These are phyloP conservation scores for Penaeus monodon DNA, from an alignment of 2,888 invertebrate genomes.

Conservation along the genomic window DNA sequence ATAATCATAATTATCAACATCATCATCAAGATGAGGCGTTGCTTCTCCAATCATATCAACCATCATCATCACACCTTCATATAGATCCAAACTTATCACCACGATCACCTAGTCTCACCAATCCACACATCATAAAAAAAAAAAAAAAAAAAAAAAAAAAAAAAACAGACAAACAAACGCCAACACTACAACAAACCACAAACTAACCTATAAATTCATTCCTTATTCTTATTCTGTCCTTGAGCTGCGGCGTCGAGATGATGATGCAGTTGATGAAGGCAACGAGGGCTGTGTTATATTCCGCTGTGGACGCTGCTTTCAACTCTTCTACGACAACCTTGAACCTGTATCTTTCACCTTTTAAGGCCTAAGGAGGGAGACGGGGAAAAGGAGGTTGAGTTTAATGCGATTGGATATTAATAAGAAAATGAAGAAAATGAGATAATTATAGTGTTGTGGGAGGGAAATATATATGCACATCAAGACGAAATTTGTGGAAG, in stretches of 20 bases:
- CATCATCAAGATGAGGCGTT: not conserved
- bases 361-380: conserved; percentile 77
- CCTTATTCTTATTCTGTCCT: conserved; percentile 87
- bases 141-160: not conserved
- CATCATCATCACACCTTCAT: not conserved
- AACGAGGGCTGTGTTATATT: conserved; percentile 91
- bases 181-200: conserved; percentile 55
- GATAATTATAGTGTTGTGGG: too few species aligned
- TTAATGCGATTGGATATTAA: too few species aligned
- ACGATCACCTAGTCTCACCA: not conserved
- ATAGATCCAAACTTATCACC: not conserved
- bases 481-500: too few species aligned
- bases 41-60: too few species aligned
- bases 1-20: not conserved
- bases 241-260: conserved; percentile 87
- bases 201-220: conserved; percentile 93
- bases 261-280: conserved; percentile 97
- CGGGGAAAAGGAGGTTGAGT: too few species aligned
- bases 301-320: conserved; percentile 80
- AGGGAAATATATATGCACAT: too few species aligned
- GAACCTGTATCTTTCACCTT: conserved; percentile 89
- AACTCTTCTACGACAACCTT: conserved; percentile 90
- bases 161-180: not conserved
- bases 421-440: too few species aligned
- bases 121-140: not conserved